These are phyloP conservation scores for Gortyna flavago DNA, from an alignment of 2,888 invertebrate species.

Conservation along the genomic window DNA sequence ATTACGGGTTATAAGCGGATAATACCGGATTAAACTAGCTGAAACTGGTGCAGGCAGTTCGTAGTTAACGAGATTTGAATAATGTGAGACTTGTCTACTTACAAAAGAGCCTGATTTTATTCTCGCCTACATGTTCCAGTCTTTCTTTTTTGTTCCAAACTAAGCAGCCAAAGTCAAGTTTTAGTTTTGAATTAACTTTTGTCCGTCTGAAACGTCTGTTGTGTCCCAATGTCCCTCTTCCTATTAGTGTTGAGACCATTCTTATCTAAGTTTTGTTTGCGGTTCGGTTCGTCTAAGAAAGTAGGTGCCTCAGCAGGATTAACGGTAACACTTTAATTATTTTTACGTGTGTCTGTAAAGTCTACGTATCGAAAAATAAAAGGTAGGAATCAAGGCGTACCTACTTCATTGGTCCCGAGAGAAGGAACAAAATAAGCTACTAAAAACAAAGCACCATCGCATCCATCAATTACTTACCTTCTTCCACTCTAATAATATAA, in stretches of 20 bases:
- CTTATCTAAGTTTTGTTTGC: constrained; percentile 32
- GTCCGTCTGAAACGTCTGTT: not conserved
- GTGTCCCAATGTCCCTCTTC: constrained; percentile 26
- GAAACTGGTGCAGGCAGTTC: constrained; percentile 60
- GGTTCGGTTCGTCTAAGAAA: not conserved
- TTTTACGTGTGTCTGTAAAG: no score
- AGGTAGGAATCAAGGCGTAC: not conserved
- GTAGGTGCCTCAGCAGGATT: not conserved
- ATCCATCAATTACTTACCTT: not conserved
- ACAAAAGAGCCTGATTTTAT: constrained; percentile 1
- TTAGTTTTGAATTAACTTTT: constrained; percentile 17
- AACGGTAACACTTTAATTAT: not conserved
- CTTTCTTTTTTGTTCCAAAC: constrained; percentile 2
- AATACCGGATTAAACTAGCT: constrained; percentile 63
- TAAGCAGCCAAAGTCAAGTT: not conserved
- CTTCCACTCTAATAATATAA: not conserved
- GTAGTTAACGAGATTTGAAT: constrained; percentile 58
- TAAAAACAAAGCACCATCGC: not conserved
- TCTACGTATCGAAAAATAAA: not conserved
- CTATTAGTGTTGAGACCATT: constrained; percentile 8
- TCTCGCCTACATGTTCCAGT: not conserved
- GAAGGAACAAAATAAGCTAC: not conserved
- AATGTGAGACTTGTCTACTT: constrained; percentile 45
- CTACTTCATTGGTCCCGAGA: not conserved
- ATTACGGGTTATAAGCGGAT: constrained; percentile 64